These are phyloP conservation scores for Ptychodera flava DNA, from an alignment of 35 echinoderm and acorn worm genomes.

Conservation along the genomic window DNA sequence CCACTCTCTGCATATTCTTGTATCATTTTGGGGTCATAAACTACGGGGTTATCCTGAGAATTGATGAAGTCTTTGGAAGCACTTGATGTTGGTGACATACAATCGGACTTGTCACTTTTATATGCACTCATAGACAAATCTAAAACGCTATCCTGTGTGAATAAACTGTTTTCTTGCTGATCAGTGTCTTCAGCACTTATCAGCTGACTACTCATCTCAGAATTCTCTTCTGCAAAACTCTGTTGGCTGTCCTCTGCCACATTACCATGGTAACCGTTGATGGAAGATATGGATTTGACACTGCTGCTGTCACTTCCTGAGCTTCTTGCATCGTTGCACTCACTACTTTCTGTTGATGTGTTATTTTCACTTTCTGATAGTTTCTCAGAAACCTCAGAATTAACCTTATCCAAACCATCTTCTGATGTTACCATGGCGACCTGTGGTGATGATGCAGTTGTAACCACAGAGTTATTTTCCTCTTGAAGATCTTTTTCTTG, in stretches of 20 bases:
- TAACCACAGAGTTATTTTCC: background rate
- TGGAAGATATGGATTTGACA: background rate
- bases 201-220: background rate
- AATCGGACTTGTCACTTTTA: background rate
- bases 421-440: background rate
- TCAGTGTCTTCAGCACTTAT: background rate
- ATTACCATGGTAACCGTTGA: background rate
- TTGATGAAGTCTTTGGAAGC: background rate
- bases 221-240: background rate
- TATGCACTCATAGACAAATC: background rate
- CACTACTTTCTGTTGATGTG: background rate
- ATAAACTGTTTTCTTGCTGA: background rate
- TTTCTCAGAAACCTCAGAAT: background rate
- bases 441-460: background rate
- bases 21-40: conserved; percentile 51
- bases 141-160: background rate
- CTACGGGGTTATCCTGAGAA: background rate
- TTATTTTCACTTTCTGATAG: background rate
- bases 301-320: background rate
- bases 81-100: background rate
- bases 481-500: too few relatives aligned
- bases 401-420: background rate
- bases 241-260: background rate
- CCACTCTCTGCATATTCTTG: conserved; percentile 62
- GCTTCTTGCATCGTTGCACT: background rate